A percentile compares a stretch with the other conserved stretches of the same genome.
Conservation (phyloP, 1,140 invertebrate genomes). For the Cydia amplana region DNA sequence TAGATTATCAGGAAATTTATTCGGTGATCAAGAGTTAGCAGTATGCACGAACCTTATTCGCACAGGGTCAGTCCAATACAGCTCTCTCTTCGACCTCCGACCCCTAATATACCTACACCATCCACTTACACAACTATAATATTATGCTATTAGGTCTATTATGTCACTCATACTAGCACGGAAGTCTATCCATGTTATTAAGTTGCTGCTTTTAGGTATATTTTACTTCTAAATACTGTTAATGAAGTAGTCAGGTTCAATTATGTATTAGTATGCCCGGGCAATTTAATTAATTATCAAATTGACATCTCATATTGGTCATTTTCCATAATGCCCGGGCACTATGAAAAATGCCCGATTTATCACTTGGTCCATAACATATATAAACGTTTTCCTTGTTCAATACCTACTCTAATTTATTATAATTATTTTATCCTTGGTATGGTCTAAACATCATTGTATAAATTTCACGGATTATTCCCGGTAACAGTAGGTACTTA, state of each 20-base stretch:
- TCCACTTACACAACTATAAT: constrained; percentile 20
- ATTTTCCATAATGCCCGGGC: no score
- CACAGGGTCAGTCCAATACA: not conserved
- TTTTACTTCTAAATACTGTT: not conserved
- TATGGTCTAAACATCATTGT: no score
- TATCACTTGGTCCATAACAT: no score
- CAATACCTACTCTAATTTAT: no score
- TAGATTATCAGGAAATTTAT: not conserved
- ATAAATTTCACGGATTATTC: no score
- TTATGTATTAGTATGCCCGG: no score
- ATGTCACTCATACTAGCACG: constrained; percentile 21
- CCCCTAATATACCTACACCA: constrained; percentile 11
- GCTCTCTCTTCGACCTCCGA: constrained; percentile 26
- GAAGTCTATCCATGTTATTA: constrained; percentile 2
- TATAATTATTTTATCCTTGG: no score
- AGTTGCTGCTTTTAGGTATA: not conserved
- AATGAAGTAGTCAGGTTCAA: not conserved
- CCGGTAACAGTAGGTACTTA: no score
- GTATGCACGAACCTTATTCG: not conserved
- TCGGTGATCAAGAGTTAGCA: not conserved
- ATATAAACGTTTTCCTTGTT: not conserved
- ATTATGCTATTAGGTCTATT: constrained; percentile 26
- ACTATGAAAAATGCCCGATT: no score
- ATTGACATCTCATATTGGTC: no score
- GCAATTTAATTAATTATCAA: no score